Evolutionary conservation across 2,797 vertebrate genomes (phyloP), one percentile per base, ranked within the genome.

Genomic region (Telmatherina bonti): DNA sequence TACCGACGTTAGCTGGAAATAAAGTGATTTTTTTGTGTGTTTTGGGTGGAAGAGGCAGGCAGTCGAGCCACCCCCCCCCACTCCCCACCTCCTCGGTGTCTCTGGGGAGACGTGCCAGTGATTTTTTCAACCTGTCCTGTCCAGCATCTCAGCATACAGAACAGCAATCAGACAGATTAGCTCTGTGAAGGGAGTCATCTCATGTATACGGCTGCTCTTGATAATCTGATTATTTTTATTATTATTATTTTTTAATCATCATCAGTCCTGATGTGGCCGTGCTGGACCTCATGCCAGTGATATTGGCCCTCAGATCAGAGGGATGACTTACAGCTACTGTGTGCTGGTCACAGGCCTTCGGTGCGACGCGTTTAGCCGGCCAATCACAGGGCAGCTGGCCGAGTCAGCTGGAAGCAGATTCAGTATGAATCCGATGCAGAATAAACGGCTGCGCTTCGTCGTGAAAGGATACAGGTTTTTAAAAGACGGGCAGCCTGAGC

Each of bases 371-470:
- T 77, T 93, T 91, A 89, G 91, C 82, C 91, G 91, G 92, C 93
- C 94, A 90, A 94, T 96, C 95, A 88, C 90, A 90, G 93, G 92
- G 92, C 92, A 96, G 96, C 92, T 96, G 96, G 96, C 95, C 96
- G 96, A 96, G 95, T 96, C 95, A 91, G 93, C 95, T 95, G 96
- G 96, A 97, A 96, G 96, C 95, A 91, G 95, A 96, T 98, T 96
- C 96, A 97, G 97, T 97, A 97, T 97, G 97, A 96, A 97, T 96
- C 96, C 94, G 94, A 96, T 95, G 94, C 94, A 96, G 96, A 97
- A 97, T 96, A 96, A 92, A 3, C 30, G 3, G 30, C 7, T 31
- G 93, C 90, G 93, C 92, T 92, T 93, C 93, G 91, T 94, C 93
- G 92, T 91, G 92, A 95, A 95, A 95, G 90, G 92, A 95, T 93